Evolutionary conservation across 2,113 vertebrate genomes (phyloP).

Genomic region (Thymallus thymallus): DNA sequence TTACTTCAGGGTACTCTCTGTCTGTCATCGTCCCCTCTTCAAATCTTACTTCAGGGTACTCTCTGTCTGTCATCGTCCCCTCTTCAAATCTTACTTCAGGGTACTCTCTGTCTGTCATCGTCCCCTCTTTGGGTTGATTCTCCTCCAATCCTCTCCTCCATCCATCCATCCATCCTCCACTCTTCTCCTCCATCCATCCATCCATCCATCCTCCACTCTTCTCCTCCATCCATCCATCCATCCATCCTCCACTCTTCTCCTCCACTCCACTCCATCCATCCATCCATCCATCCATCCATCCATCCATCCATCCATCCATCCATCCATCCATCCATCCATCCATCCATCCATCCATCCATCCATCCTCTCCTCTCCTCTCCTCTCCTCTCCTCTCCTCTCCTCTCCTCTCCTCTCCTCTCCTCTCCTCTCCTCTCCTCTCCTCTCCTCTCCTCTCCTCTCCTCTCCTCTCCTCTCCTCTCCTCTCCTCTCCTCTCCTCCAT

Average conservation of each 20-base stretch:
- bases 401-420: neutral
- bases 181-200: neutral
- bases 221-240: neutral
- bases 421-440: neutral
- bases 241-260: constrained; percentile 4
- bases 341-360: too few relatives aligned
- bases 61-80: too few relatives aligned
- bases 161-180: neutral
- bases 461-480: neutral
- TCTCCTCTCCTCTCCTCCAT: neutral
- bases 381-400: neutral
- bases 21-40: too few relatives aligned
- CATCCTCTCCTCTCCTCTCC: neutral
- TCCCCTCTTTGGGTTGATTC: neutral
- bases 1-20: neutral
- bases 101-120: constrained; percentile 20
- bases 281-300: neutral
- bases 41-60: constrained; percentile 7
- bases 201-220: constrained; percentile 9
- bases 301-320: constrained; percentile 7
- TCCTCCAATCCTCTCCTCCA: neutral
- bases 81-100: neutral
- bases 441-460: neutral
- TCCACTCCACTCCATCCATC: neutral
- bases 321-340: constrained; percentile 3